Evolutionary conservation across 2,113 vertebrate species (phyloP).

Genomic region (Tachuris rubrigastra): DNA sequence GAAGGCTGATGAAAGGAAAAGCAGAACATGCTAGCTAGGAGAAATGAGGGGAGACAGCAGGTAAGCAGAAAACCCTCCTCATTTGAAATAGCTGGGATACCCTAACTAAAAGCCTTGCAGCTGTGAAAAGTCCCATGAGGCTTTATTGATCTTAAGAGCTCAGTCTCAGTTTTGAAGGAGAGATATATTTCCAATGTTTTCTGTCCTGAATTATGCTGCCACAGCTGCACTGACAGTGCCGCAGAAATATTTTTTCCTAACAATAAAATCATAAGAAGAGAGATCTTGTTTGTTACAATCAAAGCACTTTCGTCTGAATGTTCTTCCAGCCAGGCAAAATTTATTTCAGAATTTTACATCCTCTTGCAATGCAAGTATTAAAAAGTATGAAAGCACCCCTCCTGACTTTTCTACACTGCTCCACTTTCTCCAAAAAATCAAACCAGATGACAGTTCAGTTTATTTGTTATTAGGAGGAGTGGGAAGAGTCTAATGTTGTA

Average conservation of each 20-base stretch:
- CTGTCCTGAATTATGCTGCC: not conserved
- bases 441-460: conserved; percentile 2
- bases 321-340: not conserved
- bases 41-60: not conserved
- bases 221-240: not conserved
- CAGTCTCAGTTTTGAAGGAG: not conserved
- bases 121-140: not conserved
- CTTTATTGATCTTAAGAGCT: not conserved
- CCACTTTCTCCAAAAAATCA: conserved; percentile 10
- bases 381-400: not conserved
- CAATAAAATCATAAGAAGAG: not conserved
- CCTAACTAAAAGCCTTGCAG: not conserved
- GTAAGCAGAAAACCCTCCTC: not conserved
- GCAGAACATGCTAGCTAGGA: not conserved
- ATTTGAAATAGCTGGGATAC: not conserved
- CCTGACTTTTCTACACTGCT: not conserved
- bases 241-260: not conserved
- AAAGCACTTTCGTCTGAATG: not conserved
- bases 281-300: not conserved
- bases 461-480: not conserved
- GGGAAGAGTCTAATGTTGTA: not conserved
- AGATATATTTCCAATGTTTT: not conserved
- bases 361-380: not conserved
- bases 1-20: not conserved
- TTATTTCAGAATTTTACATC: conserved; percentile 25